Evolutionary conservation across 2,888 invertebrate genomes (phyloP).

Genomic region (Nezara viridula): DNA sequence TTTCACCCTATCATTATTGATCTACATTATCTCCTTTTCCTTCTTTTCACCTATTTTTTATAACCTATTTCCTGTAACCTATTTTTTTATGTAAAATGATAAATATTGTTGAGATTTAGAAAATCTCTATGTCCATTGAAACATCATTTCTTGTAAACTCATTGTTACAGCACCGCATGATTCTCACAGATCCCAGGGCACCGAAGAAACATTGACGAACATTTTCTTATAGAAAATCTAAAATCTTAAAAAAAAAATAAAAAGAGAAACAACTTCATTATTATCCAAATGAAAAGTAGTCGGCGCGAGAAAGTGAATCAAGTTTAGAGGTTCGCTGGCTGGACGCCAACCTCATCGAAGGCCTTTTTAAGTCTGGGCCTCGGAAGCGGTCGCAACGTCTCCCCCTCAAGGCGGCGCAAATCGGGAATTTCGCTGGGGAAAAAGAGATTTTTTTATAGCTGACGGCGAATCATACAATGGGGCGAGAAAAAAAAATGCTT

Average conservation of each 20-base stretch:
- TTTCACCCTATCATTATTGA: background rate
- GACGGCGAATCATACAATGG: constrained; percentile 24
- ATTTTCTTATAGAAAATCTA: background rate
- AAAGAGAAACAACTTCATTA: background rate
- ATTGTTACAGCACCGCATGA: background rate
- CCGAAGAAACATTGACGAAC: background rate
- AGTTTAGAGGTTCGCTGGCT: background rate
- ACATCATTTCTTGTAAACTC: background rate
- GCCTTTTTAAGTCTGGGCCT: constrained; percentile 18
- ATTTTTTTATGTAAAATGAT: background rate
- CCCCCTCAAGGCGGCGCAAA: constrained; percentile 26
- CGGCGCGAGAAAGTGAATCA: background rate
- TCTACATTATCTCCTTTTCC: background rate
- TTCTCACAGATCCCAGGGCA: background rate
- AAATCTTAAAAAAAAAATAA: background rate
- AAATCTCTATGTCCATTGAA: background rate
- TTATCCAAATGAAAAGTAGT: background rate
- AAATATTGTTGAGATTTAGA: background rate
- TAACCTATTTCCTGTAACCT: no score
- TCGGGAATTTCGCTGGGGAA: constrained; percentile 25
- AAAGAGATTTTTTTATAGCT: constrained; percentile 31
- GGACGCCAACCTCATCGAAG: constrained; percentile 14
- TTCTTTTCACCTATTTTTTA: background rate
- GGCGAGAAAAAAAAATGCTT: background rate
- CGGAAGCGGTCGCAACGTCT: constrained; percentile 24